Evolutionary conservation across 2,797 vertebrate species (phyloP).

Genomic region (Miichthys miiuy): DNA sequence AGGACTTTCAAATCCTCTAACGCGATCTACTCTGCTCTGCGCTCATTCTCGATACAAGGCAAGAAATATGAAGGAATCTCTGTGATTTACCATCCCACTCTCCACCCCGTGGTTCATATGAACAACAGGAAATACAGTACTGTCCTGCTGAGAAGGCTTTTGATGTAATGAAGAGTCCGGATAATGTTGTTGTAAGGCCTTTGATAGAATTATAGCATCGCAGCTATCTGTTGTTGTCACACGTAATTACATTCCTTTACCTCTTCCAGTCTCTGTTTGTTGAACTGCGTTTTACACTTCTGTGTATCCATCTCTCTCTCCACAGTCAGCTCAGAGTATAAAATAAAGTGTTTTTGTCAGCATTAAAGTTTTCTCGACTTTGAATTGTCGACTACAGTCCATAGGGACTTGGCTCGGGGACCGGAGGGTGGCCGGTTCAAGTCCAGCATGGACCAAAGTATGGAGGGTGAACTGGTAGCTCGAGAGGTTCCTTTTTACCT

Average conservation of each 20-base stretch:
- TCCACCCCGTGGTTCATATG: constrained; percentile 11
- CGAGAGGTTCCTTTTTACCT: no score
- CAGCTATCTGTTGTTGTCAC: constrained; percentile 57
- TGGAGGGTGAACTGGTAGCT: no score
- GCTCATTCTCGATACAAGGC: not conserved
- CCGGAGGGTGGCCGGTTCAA: no score
- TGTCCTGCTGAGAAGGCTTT: constrained; percentile 42
- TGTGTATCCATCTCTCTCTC: not conserved
- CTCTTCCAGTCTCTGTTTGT: constrained; percentile 24
- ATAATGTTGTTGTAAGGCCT: constrained; percentile 52
- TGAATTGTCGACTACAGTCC: no score
- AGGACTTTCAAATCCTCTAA: constrained; percentile 32
- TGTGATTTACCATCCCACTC: constrained; percentile 30
- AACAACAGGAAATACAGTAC: constrained; percentile 24
- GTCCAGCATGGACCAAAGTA: no score
- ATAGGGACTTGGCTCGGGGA: no score
- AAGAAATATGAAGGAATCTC: constrained; percentile 20
- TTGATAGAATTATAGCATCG: constrained; percentile 57
- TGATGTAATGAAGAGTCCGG: constrained; percentile 42
- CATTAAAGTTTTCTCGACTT: no score
- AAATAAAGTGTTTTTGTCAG: not conserved
- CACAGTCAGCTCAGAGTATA: not conserved
- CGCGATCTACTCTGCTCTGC: constrained; percentile 9
- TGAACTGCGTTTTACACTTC: constrained; percentile 3
- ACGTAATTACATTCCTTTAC: constrained; percentile 51